Evolutionary conservation across 2,888 invertebrate species (phyloP).

Genomic region (Acrobasis suavella): DNA sequence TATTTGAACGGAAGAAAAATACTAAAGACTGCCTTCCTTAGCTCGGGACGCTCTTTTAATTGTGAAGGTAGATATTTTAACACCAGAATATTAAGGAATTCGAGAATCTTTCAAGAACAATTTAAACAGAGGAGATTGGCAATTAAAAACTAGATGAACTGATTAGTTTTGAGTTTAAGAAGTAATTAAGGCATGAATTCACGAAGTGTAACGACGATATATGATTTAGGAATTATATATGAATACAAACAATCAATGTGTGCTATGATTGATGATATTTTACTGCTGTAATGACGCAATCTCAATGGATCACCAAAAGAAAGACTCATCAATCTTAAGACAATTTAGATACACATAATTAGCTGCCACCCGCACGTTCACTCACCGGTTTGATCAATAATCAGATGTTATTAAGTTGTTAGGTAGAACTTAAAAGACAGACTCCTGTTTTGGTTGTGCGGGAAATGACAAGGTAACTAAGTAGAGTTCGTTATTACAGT

Average conservation of each 20-base stretch:
- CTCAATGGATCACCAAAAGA: constrained; percentile 9
- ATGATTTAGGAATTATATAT: constrained; percentile 4
- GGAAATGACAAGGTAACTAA: background rate
- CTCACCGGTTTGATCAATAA: constrained; percentile 1
- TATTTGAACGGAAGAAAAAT: constrained; percentile 44
- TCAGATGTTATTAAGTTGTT: constrained; percentile 4
- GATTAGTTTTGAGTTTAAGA: constrained; percentile 1
- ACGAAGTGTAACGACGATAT: background rate
- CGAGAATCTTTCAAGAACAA: background rate
- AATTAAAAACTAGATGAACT: background rate
- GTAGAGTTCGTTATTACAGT: background rate
- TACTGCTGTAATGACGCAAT: constrained; percentile 5
- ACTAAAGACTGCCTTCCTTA: constrained; percentile 36
- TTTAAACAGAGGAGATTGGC: background rate
- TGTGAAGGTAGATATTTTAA: background rate
- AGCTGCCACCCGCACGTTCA: constrained; percentile 13
- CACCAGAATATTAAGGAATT: background rate
- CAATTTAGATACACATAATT: constrained; percentile 22
- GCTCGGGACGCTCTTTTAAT: constrained; percentile 30
- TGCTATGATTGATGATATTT: constrained; percentile 17
- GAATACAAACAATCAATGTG: background rate
- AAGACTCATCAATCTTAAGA: constrained; percentile 22
- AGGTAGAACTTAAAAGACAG: background rate
- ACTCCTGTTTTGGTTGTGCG: background rate
- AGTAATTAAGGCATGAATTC: constrained; percentile 5